A percentile compares a stretch with the other conserved stretches of the same genome.
phyloP scores from a whole-genome alignment of 2,113 vertebrate species.

The Callocephalon fimbriatum region DNA sequence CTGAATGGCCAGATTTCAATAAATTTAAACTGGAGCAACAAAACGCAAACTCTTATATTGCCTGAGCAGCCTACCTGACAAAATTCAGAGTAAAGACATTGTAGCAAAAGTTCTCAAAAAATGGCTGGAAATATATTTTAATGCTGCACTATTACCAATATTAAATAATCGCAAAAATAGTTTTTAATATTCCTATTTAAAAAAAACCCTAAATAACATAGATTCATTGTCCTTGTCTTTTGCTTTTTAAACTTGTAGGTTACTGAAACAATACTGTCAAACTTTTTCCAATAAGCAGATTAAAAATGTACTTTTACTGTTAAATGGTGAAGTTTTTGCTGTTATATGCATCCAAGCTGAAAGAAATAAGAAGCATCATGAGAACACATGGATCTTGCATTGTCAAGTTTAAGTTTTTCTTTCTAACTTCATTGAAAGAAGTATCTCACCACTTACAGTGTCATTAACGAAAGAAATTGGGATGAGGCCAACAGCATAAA shows the following conservation, averaged over 20 bases:
- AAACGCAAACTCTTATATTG: not conserved
- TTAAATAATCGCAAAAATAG: not conserved
- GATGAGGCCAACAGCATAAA: not conserved
- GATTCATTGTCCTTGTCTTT: not conserved
- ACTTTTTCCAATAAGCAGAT: not conserved
- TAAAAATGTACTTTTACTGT: not conserved
- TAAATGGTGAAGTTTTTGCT: not conserved
- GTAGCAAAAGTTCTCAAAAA: not conserved
- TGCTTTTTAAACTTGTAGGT: not conserved
- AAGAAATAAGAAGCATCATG: not conserved
- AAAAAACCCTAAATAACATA: not conserved
- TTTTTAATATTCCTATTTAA: not conserved
- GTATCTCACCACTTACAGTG: not conserved
- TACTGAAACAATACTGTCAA: not conserved
- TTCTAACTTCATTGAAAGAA: not conserved
- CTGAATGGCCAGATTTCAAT: constrained; percentile 35
- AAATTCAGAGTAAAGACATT: not conserved
- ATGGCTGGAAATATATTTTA: not conserved
- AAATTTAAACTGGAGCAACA: constrained; percentile 12
- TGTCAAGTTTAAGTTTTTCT: not conserved
- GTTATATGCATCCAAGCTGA: not conserved
- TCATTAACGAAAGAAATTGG: not conserved
- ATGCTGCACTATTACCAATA: not conserved
- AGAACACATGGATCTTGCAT: not conserved
- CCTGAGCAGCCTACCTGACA: not conserved